These are phyloP conservation scores for Plebejus argus DNA, from an alignment of 2,888 invertebrate species.

Conservation along the genomic window DNA sequence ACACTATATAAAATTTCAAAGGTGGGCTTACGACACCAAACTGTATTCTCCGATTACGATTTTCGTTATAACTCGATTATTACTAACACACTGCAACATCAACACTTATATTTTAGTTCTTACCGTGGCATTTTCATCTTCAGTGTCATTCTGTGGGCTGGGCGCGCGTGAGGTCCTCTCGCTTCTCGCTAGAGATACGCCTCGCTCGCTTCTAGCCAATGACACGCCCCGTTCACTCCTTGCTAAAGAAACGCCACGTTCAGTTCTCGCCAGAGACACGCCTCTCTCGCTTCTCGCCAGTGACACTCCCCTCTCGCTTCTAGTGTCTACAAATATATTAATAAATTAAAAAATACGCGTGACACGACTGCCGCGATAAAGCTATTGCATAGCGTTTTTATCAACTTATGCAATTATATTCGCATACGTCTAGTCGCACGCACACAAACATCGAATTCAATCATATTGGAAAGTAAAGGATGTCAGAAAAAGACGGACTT, in stretches of 20 bases:
- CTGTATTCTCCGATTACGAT: too few species aligned
- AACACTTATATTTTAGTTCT: too few species aligned
- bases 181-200: slow-evolving; percentile 59
- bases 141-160: slow-evolving; percentile 51
- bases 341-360: neutral
- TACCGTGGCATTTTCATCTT: slow-evolving; percentile 62
- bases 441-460: too few species aligned
- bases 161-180: slow-evolving; percentile 50
- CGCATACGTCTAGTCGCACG: too few species aligned
- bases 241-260: slow-evolving; percentile 57
- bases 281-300: neutral
- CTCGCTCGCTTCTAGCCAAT: slow-evolving; percentile 57
- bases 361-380: too few species aligned
- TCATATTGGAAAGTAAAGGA: too few species aligned
- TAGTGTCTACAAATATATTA: slow-evolving; percentile 49
- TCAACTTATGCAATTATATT: too few species aligned
- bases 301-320: slow-evolving; percentile 39
- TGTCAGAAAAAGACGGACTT: too few species aligned
- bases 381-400: too few species aligned
- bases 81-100: too few species aligned
- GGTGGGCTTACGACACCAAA: too few species aligned
- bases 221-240: slow-evolving; percentile 63
- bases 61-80: too few species aligned
- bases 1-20: neutral
- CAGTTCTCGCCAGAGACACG: slow-evolving; percentile 39